Percentiles rank a stretch among this genome's conserved stretches.
Conservation (phyloP, 2,113 vertebrate genomes). For the Ceyx cyanopectus region DNA sequence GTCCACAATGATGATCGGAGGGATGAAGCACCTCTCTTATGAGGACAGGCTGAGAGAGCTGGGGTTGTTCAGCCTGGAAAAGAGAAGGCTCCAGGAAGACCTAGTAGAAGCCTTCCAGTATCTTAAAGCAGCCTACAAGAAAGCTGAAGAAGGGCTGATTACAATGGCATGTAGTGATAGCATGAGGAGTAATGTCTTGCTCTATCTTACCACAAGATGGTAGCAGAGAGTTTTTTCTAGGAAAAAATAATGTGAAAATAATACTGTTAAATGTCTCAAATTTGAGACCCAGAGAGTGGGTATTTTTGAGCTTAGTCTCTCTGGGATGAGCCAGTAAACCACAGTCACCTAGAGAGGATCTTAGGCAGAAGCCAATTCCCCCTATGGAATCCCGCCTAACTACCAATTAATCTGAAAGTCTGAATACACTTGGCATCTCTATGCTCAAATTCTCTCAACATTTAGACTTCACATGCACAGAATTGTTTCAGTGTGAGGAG, state of each 20-base stretch:
- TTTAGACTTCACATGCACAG: background rate
- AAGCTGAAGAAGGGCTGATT: background rate
- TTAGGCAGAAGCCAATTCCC: background rate
- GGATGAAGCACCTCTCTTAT: background rate
- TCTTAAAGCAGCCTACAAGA: background rate
- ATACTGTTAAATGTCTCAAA: rapidly evolving
- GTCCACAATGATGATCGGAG: background rate
- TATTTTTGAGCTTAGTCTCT: background rate
- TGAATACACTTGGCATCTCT: background rate
- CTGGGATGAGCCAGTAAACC: background rate
- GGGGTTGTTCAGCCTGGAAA: background rate
- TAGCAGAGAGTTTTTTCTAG: background rate
- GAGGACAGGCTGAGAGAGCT: background rate
- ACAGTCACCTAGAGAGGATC: background rate
- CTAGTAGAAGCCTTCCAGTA: background rate
- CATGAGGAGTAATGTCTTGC: background rate
- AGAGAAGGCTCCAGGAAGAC: background rate
- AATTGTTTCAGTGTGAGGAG: background rate
- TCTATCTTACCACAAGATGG: background rate
- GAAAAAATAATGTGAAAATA: background rate
- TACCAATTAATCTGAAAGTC: background rate
- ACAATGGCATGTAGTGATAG: background rate
- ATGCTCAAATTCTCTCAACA: background rate
- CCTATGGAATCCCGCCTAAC: background rate
- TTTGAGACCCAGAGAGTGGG: background rate